phyloP scores from a whole-genome alignment of 2,113 vertebrate species.

The Phyllostomus hastatus region DNA sequence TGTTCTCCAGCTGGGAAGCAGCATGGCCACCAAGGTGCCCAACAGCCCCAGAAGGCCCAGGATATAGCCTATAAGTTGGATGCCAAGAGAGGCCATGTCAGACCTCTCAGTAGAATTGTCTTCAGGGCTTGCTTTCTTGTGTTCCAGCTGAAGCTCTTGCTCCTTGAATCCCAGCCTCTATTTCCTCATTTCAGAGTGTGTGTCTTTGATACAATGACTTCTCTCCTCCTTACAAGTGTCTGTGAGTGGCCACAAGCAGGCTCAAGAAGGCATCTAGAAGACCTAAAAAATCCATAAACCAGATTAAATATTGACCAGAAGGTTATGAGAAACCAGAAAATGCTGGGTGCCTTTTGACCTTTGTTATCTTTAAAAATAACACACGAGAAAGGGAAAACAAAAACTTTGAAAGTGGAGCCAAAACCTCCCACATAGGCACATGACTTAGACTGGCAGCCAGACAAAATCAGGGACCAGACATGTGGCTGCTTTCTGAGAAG shows the following conservation, averaged over 20 bases:
- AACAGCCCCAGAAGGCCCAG: constrained; percentile 90
- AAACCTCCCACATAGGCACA: constrained; percentile 63
- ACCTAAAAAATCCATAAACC: constrained; percentile 69
- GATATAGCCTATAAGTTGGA: constrained; percentile 93
- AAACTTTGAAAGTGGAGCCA: constrained; percentile 59
- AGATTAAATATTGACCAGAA: constrained; percentile 80
- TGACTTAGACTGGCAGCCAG: constrained; percentile 55
- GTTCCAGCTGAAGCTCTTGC: background rate
- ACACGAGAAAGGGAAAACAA: constrained; percentile 56
- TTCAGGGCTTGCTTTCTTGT: background rate
- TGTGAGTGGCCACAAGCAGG: constrained; percentile 60
- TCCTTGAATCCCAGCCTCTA: constrained; percentile 31
- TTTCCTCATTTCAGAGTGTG: constrained; percentile 36
- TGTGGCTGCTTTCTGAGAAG: constrained; percentile 49
- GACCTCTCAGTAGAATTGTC: background rate
- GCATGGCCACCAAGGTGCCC: constrained; percentile 88
- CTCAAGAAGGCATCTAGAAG: constrained; percentile 73
- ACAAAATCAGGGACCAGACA: constrained; percentile 46
- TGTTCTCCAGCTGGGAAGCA: constrained; percentile 92
- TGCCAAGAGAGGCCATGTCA: constrained; percentile 87
- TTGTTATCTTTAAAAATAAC: constrained; percentile 74
- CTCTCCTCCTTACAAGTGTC: constrained; percentile 61
- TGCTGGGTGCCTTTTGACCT: constrained; percentile 74
- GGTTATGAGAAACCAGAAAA: constrained; percentile 78
- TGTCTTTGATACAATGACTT: background rate